These are phyloP conservation scores for Drymodes brunneopygia DNA, from an alignment of 2,113 vertebrate species.

Conservation along the genomic window DNA sequence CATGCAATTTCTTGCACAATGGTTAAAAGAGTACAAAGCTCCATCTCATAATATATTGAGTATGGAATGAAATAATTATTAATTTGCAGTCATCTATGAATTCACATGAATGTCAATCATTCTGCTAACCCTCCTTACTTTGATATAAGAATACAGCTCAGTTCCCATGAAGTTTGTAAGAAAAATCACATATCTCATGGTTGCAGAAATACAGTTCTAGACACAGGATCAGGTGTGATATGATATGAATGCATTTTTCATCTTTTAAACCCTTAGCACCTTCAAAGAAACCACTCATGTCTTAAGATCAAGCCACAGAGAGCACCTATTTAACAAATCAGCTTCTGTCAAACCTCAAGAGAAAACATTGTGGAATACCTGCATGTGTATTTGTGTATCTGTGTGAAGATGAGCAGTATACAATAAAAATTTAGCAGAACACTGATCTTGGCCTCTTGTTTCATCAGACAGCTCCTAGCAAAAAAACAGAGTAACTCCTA, in stretches of 20 bases:
- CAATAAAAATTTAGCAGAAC: neutral
- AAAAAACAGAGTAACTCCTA: neutral
- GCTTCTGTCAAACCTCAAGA: neutral
- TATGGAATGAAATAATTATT: constrained; percentile 1
- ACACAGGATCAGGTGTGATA: neutral
- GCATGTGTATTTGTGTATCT: neutral
- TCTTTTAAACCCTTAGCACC: neutral
- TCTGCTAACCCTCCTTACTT: neutral
- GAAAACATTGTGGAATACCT: neutral
- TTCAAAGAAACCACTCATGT: neutral
- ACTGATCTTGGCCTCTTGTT: neutral
- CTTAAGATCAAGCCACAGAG: neutral
- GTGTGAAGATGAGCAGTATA: neutral
- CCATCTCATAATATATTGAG: constrained; percentile 10
- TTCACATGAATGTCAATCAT: neutral
- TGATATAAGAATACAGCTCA: neutral
- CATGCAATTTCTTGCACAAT: neutral
- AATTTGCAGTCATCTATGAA: neutral
- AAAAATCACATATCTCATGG: neutral
- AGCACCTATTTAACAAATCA: neutral
- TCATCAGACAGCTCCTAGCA: neutral
- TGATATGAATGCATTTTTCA: neutral
- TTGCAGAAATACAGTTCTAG: neutral
- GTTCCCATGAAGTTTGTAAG: neutral
- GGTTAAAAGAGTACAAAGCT: neutral